These are phyloP conservation scores for Cryptocephalus moraei DNA, from an alignment of 2,888 invertebrate species.

Conservation along the genomic window DNA sequence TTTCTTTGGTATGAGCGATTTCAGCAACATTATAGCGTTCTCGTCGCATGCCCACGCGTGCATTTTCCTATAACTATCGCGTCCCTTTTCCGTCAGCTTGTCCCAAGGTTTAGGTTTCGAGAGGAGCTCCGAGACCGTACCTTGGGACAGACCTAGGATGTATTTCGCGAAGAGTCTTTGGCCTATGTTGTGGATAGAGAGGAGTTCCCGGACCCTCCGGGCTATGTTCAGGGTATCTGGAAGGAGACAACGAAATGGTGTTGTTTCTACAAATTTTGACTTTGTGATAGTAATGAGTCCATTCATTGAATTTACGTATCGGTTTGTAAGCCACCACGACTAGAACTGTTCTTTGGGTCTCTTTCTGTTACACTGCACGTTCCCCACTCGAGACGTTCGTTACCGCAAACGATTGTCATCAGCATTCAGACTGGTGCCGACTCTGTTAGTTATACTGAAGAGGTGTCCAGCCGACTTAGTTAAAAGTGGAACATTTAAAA, in stretches of 20 bases:
- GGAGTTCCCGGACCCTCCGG: slow-evolving; percentile 81
- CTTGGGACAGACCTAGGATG: slow-evolving; percentile 92
- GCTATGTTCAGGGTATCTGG: slow-evolving; percentile 88
- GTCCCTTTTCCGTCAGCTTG: slow-evolving; percentile 97
- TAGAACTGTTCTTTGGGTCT: no score
- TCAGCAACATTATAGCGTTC: slow-evolving; percentile 91
- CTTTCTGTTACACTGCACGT: no score
- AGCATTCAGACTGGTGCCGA: no score
- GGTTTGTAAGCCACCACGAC: no score
- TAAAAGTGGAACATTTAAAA: no score
- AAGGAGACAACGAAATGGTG: slow-evolving; percentile 3
- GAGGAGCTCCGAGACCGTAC: slow-evolving; percentile 94
- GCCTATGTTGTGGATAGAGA: slow-evolving; percentile 96
- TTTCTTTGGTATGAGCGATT: slow-evolving; percentile 96
- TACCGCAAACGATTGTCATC: no score
- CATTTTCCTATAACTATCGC: slow-evolving; percentile 99
- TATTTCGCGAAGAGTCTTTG: slow-evolving; percentile 98
- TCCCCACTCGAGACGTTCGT: no score
- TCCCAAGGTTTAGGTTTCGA: slow-evolving; percentile 99
- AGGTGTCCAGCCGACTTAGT: no score
- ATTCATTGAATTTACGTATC: no score
- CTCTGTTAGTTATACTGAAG: no score
- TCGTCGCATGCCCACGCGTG: slow-evolving; percentile 99
- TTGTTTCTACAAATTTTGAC: background rate
- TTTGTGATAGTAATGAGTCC: background rate